phyloP scores from a whole-genome alignment of 2,888 invertebrate genomes.

The Tachina fera region DNA sequence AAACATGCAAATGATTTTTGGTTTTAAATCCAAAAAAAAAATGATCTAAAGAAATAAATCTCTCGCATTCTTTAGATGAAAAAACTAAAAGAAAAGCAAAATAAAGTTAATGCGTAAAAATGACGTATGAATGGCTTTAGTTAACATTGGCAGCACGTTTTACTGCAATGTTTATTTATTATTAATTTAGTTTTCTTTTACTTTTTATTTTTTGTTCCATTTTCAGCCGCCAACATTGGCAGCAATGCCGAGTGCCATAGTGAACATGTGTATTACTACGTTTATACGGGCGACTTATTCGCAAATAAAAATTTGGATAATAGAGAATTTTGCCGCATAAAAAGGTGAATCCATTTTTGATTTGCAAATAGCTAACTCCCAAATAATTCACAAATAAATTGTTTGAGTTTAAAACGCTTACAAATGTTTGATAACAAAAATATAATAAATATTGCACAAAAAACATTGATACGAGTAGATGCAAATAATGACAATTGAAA shows the following conservation, averaged over 20 bases:
- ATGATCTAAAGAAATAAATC: constrained; percentile 7
- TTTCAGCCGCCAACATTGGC: neutral
- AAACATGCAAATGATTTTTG: neutral
- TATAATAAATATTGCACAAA: too few species aligned
- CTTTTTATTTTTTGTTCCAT: constrained; percentile 10
- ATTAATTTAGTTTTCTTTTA: constrained; percentile 50
- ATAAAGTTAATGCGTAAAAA: constrained; percentile 59
- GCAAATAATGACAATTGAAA: too few species aligned
- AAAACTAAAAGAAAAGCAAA: neutral
- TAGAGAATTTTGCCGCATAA: too few species aligned
- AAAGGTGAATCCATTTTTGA: too few species aligned
- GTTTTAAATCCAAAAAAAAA: neutral
- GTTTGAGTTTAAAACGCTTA: too few species aligned
- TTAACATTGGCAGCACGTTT: constrained; percentile 69
- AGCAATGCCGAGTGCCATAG: neutral
- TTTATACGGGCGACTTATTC: too few species aligned
- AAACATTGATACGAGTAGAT: too few species aligned
- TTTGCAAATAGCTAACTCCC: too few species aligned
- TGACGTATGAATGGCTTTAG: constrained; percentile 66
- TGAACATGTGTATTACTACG: neutral
- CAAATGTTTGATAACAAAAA: too few species aligned
- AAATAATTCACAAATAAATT: too few species aligned
- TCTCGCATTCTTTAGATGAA: constrained; percentile 40
- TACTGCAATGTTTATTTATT: constrained; percentile 63
- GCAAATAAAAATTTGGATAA: too few species aligned